Evolutionary conservation across 1,140 invertebrate species (phyloP).

Genomic region (Bombus superbus): DNA sequence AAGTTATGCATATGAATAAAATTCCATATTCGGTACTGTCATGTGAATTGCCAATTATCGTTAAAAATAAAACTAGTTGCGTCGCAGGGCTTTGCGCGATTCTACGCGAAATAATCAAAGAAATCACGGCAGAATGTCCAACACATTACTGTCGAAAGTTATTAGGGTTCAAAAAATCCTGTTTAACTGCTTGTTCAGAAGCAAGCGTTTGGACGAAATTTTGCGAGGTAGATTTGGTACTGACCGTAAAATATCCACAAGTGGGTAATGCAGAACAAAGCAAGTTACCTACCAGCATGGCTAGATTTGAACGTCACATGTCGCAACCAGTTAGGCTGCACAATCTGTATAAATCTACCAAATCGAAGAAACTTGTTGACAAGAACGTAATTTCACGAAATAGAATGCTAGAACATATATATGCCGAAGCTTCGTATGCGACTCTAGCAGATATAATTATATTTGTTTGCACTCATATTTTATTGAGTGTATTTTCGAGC

Average conservation of each 20-base stretch:
- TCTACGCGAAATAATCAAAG: conserved; percentile 86
- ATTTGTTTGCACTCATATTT: conserved; percentile 87
- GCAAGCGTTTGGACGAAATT: conserved; percentile 95
- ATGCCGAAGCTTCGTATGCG: conserved; percentile 92
- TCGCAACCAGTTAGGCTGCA: conserved; percentile 92
- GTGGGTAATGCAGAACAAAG: conserved; percentile 35
- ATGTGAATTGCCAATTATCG: conserved; percentile 85
- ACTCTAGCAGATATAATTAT: conserved; percentile 94
- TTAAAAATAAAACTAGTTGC: conserved; percentile 84
- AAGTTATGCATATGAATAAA: conserved; percentile 67
- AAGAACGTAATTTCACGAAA: conserved; percentile 55
- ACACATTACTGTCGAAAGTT: conserved; percentile 82
- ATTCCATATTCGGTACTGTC: conserved; percentile 73
- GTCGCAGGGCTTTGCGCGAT: conserved; percentile 88
- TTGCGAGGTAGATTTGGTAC: conserved; percentile 92
- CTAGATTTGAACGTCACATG: conserved; percentile 93
- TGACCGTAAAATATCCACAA: conserved; percentile 80
- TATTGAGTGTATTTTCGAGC: conserved; percentile 84
- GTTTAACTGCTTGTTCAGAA: conserved; percentile 92
- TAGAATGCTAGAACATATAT: conserved; percentile 85
- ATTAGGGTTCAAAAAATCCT: conserved; percentile 90
- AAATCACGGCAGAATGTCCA: conserved; percentile 48
- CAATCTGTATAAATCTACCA: conserved; percentile 91
- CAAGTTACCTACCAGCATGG: conserved; percentile 85
- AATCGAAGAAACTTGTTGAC: conserved; percentile 81